Conservation (phyloP, 37 sponge, comb jelly and placozoan species). For the Bolinopsis microptera region DNA sequence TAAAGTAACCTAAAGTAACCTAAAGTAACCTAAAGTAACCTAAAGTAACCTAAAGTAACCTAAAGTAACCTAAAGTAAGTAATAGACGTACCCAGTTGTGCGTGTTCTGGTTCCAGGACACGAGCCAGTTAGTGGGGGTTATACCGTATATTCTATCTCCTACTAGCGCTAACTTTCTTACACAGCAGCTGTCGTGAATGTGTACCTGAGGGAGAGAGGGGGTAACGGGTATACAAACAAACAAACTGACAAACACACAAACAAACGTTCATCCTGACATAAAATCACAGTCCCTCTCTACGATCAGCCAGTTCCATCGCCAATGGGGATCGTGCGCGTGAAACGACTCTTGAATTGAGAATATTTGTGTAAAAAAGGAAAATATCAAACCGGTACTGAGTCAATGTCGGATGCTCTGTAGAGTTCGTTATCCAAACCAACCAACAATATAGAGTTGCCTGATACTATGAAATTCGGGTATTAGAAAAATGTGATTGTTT, state of each 20-base stretch:
- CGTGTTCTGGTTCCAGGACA: background rate
- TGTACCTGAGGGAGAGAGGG: constrained; percentile 13
- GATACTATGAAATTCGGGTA: background rate
- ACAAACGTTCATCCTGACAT: too few relatives aligned
- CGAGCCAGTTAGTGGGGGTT: constrained; percentile 64
- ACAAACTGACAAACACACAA: too few relatives aligned
- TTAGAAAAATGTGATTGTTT: background rate
- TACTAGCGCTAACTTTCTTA: background rate
- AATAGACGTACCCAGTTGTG: constrained; percentile 43
- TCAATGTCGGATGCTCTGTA: background rate
- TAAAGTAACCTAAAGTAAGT: too few relatives aligned
- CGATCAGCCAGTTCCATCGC: too few relatives aligned
- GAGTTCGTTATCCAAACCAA: constrained; percentile 25
- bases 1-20: too few relatives aligned
- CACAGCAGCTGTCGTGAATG: constrained; percentile 58
- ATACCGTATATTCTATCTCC: background rate
- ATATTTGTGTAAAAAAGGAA: background rate
- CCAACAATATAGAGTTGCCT: background rate
- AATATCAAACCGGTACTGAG: background rate
- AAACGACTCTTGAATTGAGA: too few relatives aligned
- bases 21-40: too few relatives aligned
- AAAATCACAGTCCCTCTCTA: too few relatives aligned
- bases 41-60: too few relatives aligned
- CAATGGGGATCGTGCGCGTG: too few relatives aligned
- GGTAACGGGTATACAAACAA: too few relatives aligned